These are phyloP conservation scores for Drosophila ananassae DNA, from an alignment of 1,140 invertebrate genomes.

Conservation along the genomic window DNA sequence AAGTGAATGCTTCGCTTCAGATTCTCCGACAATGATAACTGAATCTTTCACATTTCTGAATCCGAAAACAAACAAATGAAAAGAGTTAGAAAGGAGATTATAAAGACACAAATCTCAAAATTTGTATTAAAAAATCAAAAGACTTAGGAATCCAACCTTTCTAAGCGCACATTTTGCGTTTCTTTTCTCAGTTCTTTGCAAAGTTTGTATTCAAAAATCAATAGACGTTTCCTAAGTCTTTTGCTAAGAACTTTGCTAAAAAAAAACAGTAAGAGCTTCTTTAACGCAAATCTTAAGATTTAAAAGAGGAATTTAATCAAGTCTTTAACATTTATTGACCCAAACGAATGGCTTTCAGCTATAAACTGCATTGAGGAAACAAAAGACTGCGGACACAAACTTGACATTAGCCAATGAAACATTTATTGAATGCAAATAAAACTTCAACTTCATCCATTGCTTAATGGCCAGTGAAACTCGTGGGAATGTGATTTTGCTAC, in stretches of 20 bases:
- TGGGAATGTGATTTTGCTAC: conserved; percentile 37
- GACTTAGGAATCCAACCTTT: not conserved
- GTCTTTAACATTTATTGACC: not conserved
- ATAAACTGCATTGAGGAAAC: conserved; percentile 28
- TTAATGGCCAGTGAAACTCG: conserved; percentile 41
- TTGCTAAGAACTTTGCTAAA: not conserved
- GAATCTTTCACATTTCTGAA: conserved; percentile 10
- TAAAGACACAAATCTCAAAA: not conserved
- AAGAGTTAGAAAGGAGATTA: not conserved
- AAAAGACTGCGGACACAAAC: conserved; percentile 29
- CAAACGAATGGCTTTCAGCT: not conserved
- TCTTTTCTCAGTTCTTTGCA: no score
- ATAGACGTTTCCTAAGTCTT: no score
- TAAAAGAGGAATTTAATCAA: not conserved
- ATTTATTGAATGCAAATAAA: conserved; percentile 52
- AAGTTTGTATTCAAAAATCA: not conserved
- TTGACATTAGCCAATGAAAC: conserved; percentile 27
- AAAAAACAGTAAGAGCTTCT: not conserved
- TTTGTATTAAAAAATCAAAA: not conserved
- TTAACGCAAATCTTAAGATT: no score
- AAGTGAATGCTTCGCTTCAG: conserved; percentile 39
- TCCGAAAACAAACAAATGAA: not conserved
- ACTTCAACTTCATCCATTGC: conserved; percentile 20
- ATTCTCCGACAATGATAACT: conserved; percentile 35
- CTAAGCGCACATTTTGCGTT: not conserved